Percentiles rank a stretch among this genome's conserved stretches.
Conservation (phyloP, 2,888 invertebrate genomes). For the Thecophora atra region DNA sequence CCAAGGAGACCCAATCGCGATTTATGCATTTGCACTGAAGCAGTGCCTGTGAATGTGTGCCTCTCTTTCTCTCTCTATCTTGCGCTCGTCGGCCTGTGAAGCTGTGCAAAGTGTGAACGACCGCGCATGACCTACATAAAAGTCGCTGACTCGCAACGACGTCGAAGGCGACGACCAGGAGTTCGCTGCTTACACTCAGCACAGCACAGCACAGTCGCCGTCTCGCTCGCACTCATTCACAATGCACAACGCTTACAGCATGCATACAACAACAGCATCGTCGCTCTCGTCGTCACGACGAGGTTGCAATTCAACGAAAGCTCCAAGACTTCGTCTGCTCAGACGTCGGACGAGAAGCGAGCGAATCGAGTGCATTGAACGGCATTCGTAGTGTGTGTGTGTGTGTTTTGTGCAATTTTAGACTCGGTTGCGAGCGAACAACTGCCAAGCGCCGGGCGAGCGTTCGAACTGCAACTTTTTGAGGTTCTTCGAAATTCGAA, state of each 20-base stretch:
- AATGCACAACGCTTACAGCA: slow-evolving; percentile 25
- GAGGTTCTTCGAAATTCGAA: slow-evolving; percentile 46
- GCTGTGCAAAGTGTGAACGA: slow-evolving; percentile 62
- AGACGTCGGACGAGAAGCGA: background rate
- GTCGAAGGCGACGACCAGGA: slow-evolving; percentile 38
- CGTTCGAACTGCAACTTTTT: slow-evolving; percentile 31
- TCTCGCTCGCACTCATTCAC: background rate
- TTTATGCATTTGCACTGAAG: slow-evolving; percentile 20
- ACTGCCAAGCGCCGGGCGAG: slow-evolving; percentile 1
- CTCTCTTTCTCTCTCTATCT: background rate
- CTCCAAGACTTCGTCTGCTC: background rate
- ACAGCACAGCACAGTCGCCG: background rate
- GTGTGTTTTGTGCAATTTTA: slow-evolving; percentile 34
- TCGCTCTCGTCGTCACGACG: slow-evolving; percentile 46
- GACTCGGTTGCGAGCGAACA: slow-evolving; percentile 40
- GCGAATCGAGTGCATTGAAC: slow-evolving; percentile 61
- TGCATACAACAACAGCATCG: slow-evolving; percentile 16
- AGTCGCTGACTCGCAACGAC: slow-evolving; percentile 69
- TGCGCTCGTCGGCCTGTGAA: background rate
- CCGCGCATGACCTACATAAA: slow-evolving; percentile 76
- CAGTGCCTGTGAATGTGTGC: slow-evolving; percentile 28
- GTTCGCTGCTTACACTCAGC: slow-evolving; percentile 42
- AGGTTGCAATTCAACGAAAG: slow-evolving; percentile 45
- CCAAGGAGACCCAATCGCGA: slow-evolving; percentile 38
- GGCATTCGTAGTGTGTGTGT: slow-evolving; percentile 53